These are phyloP conservation scores for Crossocerus cetratus DNA, from an alignment of 2,888 invertebrate genomes.

Conservation along the genomic window DNA sequence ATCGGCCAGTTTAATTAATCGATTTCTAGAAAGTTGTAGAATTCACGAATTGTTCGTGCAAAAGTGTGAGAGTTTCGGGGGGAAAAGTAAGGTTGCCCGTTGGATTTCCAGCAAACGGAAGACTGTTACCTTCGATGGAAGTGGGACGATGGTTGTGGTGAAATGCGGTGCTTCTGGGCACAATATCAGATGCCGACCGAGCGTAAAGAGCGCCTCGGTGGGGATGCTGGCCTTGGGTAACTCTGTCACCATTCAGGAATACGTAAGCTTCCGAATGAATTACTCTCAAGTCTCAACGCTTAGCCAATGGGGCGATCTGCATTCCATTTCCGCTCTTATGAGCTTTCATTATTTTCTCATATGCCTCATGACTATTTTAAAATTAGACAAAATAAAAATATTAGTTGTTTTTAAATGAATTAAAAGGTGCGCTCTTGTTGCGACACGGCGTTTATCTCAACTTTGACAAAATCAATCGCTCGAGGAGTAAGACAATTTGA, in stretches of 20 bases:
- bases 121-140: conserved; percentile 78
- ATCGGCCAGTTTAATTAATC: conserved; percentile 6
- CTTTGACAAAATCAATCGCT: too few species aligned
- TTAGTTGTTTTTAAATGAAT: too few species aligned
- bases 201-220: conserved; percentile 83
- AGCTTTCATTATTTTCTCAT: too few species aligned
- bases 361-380: too few species aligned
- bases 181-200: conserved; percentile 84
- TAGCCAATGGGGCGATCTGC: background rate
- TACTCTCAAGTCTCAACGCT: background rate
- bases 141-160: conserved; percentile 79
- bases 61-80: too few species aligned
- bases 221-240: conserved; percentile 85
- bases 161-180: conserved; percentile 88
- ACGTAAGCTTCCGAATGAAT: conserved; percentile 76
- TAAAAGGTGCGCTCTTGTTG: too few species aligned
- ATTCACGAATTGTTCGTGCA: too few species aligned
- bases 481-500: too few species aligned
- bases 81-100: too few species aligned
- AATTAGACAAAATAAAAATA: too few species aligned
- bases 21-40: conserved; percentile 71
- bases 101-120: conserved; percentile 70
- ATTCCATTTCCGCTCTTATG: background rate
- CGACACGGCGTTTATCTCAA: too few species aligned
- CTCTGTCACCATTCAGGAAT: conserved; percentile 81